phyloP scores from a whole-genome alignment of 2,113 vertebrate genomes.

The Aplodontia rufa region DNA sequence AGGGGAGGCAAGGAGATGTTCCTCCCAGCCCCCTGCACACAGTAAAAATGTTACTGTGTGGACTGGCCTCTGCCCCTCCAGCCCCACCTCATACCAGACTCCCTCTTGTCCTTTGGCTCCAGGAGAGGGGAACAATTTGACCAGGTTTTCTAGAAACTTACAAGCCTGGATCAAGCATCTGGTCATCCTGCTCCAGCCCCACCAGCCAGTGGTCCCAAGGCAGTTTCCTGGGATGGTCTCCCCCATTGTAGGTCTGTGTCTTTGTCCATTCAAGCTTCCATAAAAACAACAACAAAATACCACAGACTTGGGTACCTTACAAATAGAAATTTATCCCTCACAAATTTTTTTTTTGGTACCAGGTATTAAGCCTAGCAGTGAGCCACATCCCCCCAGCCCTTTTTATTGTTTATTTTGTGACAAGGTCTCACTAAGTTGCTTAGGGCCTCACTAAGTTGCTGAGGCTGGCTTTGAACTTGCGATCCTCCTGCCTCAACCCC shows the following conservation, averaged over 20 bases:
- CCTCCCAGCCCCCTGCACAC: background rate
- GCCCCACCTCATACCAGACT: background rate
- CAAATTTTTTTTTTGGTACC: too few relatives aligned
- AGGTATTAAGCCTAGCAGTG: too few relatives aligned
- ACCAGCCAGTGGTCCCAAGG: background rate
- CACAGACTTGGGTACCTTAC: background rate
- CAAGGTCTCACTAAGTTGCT: too few relatives aligned
- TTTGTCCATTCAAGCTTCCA: background rate
- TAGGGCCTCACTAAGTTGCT: too few relatives aligned
- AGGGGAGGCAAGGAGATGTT: background rate
- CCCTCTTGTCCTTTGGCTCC: background rate
- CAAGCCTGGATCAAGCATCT: background rate
- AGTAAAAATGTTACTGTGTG: rapidly evolving
- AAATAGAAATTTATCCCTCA: background rate
- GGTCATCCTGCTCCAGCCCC: background rate
- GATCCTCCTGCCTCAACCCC: too few relatives aligned
- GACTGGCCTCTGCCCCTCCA: background rate
- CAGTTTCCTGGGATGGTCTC: background rate
- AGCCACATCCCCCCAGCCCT: too few relatives aligned
- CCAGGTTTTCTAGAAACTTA: too few relatives aligned
- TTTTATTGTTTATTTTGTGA: too few relatives aligned
- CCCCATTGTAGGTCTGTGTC: background rate
- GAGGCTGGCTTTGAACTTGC: too few relatives aligned
- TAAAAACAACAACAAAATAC: background rate
- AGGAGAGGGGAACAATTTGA: background rate